A percentile compares a stretch with the other conserved stretches of the same genome.
Conservation (phyloP, 2,113 vertebrate genomes). For the Rhea pennata region DNA sequence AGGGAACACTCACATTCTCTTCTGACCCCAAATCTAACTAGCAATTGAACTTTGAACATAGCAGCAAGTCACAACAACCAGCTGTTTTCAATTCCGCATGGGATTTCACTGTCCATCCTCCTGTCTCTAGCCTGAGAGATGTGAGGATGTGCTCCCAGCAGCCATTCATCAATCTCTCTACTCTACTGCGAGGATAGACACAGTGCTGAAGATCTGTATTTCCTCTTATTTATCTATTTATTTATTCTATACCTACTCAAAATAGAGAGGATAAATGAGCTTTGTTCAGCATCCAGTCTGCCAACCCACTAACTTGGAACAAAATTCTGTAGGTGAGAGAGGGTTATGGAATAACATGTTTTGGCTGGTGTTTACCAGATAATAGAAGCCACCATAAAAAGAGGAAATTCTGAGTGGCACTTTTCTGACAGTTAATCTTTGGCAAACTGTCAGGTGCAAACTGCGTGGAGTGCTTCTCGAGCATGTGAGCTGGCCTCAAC, state of each 20-base stretch:
- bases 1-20: conserved; percentile 24
- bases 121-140: background rate
- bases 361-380: conserved; percentile 4
- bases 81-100: conserved; percentile 11
- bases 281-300: background rate
- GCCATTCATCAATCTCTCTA: background rate
- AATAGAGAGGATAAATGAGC: background rate
- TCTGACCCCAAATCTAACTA: conserved; percentile 52
- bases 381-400: background rate
- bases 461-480: background rate
- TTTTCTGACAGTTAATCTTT: conserved; percentile 42
- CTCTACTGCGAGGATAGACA: background rate
- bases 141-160: background rate
- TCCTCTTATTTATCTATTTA: background rate
- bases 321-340: background rate
- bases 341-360: background rate
- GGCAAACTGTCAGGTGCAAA: conserved; percentile 33
- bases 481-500: background rate
- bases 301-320: background rate
- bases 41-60: conserved; percentile 39
- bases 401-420: conserved; percentile 41
- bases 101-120: background rate
- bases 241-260: background rate
- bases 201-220: background rate
- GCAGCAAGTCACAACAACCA: conserved; percentile 16